Conservation (phyloP, 2,113 vertebrate genomes). For the Nerophis ophidion region DNA sequence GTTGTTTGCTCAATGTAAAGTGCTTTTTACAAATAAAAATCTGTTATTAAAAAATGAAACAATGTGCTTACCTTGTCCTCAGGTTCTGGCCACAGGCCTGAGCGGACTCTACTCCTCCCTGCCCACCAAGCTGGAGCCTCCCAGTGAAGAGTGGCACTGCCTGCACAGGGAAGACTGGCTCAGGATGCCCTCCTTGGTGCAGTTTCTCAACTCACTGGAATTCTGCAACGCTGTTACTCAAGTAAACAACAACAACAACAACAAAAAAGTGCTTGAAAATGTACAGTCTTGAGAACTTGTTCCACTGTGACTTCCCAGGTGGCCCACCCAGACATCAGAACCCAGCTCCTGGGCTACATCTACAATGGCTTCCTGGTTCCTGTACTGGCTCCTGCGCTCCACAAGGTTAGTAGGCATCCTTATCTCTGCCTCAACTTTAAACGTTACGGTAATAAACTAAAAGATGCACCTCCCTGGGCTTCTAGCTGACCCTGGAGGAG, state of each 20-base stretch:
- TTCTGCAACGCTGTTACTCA: conserved; percentile 97
- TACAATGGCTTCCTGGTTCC: conserved; percentile 96
- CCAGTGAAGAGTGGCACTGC: conserved; percentile 90
- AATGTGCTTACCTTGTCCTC: neutral
- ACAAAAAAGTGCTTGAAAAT: conserved; percentile 4
- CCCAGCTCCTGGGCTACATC: conserved; percentile 91
- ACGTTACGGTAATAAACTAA: too few species aligned
- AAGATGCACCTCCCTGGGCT: neutral
- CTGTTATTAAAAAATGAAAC: too few species aligned
- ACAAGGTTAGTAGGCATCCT: conserved; percentile 80
- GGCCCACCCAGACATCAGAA: conserved; percentile 85
- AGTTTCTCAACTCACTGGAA: conserved; percentile 96
- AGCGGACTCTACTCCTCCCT: conserved; percentile 95
- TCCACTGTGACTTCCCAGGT: conserved; percentile 68
- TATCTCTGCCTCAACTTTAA: neutral
- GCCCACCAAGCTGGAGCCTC: conserved; percentile 87
- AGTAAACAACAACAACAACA: conserved; percentile 59
- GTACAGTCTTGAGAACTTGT: neutral
- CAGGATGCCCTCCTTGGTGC: conserved; percentile 82
- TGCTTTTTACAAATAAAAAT: too few species aligned
- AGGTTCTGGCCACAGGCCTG: conserved; percentile 94
- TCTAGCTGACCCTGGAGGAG: conserved; percentile 89
- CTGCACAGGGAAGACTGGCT: conserved; percentile 89
- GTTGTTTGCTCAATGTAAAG: too few species aligned
- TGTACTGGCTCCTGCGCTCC: conserved; percentile 90